Base-by-base conservation (phyloP, 2,113 vertebrate genomes). In the Pithys albifrons region DNA sequence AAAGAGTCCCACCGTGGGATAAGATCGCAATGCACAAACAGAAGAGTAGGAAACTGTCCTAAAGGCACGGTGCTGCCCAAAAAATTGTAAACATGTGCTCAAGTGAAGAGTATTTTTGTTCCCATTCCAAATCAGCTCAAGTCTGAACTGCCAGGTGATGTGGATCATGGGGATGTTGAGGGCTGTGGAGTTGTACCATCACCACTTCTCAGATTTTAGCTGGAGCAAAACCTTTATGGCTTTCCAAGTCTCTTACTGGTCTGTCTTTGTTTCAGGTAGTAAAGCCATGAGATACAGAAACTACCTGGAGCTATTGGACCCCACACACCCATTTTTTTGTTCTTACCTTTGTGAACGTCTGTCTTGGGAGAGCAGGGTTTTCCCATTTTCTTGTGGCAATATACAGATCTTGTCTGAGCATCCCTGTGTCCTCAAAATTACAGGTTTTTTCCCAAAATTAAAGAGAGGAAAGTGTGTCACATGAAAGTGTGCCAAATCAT, bases 1-100 rank as follows among this genome's bases (percentile, higher is more conserved):
- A 6, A 67, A n/a, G 41, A 31, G 17, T 89, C 48, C 52, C 58
- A 14, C 9, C 0, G 0, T 3, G 15, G 52, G 31, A 3, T 48
- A 28, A 45, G 27, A 48, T 16, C 10, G 10, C 33, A 6, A 1
- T 3, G 58, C 14, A 6, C 22, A 7, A 76, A 49, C 5, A 39
- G 46, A 45, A n/a, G 37, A 89, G 65, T 28, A 29, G 45, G 28
- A 70, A 3, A 14, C 22, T 72, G 23, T 29, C 25, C 66, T 52
- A 72, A 85, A 85, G 28, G 18, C 48, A 46, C 0, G 1, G 8
- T 31, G 29, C 6, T 62, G 27, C 43, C 74, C 55, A 7, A 11
- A 37, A 76, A 85, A 18, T 41, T 14, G 15, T 39, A 15, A 2
- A 5, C 29, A 5, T 29, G 0, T 35, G 31, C 37, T 91, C n/a